Conservation (phyloP, 2,113 vertebrate genomes). For the Lagopus muta region DNA sequence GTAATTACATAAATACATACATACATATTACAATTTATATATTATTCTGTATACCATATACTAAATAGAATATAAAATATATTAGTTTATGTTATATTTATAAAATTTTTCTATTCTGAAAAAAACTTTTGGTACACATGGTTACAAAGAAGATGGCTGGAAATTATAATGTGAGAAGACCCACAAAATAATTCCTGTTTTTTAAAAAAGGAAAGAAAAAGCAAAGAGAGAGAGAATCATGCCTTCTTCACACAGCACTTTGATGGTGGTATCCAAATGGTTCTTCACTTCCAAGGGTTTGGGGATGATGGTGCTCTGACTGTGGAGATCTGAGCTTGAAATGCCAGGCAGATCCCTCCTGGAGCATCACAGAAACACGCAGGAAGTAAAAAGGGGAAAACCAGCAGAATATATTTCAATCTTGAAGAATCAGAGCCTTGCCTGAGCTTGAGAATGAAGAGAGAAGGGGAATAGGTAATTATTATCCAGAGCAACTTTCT, state of each 20-base stretch:
- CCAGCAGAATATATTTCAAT: neutral
- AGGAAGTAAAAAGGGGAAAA: neutral
- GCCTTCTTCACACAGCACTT: neutral
- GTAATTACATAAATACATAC: neutral
- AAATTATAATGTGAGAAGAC: neutral
- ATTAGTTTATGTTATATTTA: too few relatives aligned
- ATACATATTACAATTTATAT: too few relatives aligned
- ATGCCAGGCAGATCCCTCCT: neutral
- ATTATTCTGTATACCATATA: too few relatives aligned
- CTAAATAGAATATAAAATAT: too few relatives aligned
- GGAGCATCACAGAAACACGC: fast-evolving
- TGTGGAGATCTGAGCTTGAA: neutral
- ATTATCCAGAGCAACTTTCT: neutral
- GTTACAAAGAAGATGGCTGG: neutral
- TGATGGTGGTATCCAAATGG: too few relatives aligned
- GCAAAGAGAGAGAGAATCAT: neutral
- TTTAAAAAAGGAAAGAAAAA: neutral
- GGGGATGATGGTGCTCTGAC: fast-evolving
- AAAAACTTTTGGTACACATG: neutral
- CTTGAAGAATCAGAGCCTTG: too few relatives aligned
- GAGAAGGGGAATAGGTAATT: neutral
- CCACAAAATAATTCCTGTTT: neutral
- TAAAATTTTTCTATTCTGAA: neutral
- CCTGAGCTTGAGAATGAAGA: fast-evolving
- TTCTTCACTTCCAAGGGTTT: neutral